These are phyloP conservation scores for Lonchura striata DNA, from an alignment of 2,113 vertebrate genomes.

Conservation along the genomic window DNA sequence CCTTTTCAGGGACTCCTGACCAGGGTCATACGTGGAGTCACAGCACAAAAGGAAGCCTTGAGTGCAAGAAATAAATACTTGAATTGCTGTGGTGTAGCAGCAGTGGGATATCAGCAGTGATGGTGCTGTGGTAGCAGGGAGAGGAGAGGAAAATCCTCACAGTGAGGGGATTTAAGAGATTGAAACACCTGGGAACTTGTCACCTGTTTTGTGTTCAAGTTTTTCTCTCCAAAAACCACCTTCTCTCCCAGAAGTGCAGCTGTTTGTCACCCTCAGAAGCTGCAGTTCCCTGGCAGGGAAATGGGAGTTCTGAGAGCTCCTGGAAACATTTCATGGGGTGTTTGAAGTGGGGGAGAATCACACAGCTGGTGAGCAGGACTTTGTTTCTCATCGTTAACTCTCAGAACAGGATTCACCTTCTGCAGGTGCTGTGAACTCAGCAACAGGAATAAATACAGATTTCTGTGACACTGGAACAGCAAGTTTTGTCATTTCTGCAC, in stretches of 20 bases:
- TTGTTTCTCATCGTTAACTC: not conserved
- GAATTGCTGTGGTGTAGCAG: not conserved
- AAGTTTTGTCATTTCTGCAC: not conserved
- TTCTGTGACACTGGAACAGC: not conserved
- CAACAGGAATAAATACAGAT: not conserved
- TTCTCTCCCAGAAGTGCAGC: fast-evolving
- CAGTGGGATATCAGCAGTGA: not conserved
- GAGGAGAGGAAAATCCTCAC: not conserved
- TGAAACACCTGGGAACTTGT: not conserved
- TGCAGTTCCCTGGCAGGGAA: not conserved
- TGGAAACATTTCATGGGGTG: not conserved
- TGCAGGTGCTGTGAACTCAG: not conserved
- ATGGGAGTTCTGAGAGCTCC: not conserved
- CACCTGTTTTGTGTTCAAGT: not conserved
- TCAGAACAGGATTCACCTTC: not conserved
- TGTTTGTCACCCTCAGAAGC: not conserved
- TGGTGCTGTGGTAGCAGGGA: not conserved
- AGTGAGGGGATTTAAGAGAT: not conserved
- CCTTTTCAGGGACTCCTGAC: not conserved
- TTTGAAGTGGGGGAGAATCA: not conserved
- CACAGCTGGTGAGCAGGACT: not conserved
- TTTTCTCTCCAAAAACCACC: not conserved
- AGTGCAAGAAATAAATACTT: not conserved
- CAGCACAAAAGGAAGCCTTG: not conserved
- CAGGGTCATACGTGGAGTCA: not conserved